Conservation (phyloP, 2,797 vertebrate species). For the Karalla daura region DNA sequence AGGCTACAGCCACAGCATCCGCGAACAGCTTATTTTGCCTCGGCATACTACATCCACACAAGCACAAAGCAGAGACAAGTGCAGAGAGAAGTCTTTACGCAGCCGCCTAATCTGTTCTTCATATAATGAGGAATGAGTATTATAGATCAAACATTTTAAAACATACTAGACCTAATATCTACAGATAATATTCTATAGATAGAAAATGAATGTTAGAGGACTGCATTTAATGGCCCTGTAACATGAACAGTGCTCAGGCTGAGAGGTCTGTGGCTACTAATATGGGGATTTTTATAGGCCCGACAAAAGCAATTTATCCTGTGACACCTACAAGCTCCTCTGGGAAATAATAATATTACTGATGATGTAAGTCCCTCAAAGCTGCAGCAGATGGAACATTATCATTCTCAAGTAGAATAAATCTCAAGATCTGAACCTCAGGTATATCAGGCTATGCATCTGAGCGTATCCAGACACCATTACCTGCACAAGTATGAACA, state of each 20-base stretch:
- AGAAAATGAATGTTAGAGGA: no score
- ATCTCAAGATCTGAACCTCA: conserved; percentile 27
- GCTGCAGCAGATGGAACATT: conserved; percentile 6
- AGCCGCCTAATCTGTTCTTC: background rate
- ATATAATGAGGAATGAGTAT: background rate
- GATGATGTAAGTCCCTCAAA: conserved; percentile 21
- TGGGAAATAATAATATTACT: conserved; percentile 46
- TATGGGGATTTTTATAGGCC: conserved; percentile 33
- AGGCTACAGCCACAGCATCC: conserved; percentile 9
- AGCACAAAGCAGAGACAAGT: conserved; percentile 8
- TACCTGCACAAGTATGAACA: no score
- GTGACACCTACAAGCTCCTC: conserved; percentile 41
- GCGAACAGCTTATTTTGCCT: conserved; percentile 1
- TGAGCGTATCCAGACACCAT: conserved; percentile 5
- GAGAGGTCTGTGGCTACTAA: conserved; percentile 10
- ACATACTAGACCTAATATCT: no score
- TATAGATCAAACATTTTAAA: background rate
- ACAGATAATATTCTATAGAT: no score
- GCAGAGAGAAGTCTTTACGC: conserved; percentile 1
- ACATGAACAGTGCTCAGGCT: conserved; percentile 5
- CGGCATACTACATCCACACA: conserved; percentile 9
- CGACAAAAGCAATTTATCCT: conserved; percentile 37
- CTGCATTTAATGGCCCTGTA: background rate
- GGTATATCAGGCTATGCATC: background rate
- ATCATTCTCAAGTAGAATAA: conserved; percentile 25